Percentiles rank a stretch among this genome's conserved stretches.
These are phyloP conservation scores for Zootermopsis nevadensis DNA, from an alignment of 2,888 invertebrate species.

Conservation along the genomic window DNA sequence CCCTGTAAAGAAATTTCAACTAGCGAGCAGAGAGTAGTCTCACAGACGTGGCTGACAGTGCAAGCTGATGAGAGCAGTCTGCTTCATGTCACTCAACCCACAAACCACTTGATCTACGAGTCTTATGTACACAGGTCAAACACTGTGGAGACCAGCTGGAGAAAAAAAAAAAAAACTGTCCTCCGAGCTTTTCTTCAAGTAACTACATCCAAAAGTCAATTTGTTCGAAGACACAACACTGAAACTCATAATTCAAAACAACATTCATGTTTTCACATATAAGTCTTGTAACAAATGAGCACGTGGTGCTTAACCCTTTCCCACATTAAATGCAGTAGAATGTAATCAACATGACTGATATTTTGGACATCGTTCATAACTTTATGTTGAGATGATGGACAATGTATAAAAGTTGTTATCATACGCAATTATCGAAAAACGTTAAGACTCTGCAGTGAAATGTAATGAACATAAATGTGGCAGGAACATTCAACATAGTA, in stretches of 20 bases:
- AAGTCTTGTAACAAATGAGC: background rate
- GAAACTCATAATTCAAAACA: background rate
- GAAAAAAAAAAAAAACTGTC: conserved; percentile 35
- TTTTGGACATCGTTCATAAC: too few species aligned
- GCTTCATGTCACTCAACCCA: background rate
- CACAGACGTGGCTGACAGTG: background rate
- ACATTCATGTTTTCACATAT: background rate
- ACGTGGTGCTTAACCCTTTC: background rate
- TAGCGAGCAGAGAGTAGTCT: background rate
- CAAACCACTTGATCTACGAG: background rate
- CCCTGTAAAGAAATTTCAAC: background rate
- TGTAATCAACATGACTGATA: too few species aligned
- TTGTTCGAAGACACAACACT: background rate
- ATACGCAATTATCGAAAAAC: too few species aligned
- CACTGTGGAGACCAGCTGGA: conserved; percentile 37
- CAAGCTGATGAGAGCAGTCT: too few species aligned
- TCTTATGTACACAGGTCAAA: background rate
- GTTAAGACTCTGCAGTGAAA: too few species aligned
- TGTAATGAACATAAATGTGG: too few species aligned
- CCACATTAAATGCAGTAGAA: background rate
- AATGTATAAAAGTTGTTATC: too few species aligned
- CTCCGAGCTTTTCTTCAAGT: conserved; percentile 42
- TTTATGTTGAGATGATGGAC: too few species aligned
- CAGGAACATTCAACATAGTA: too few species aligned
- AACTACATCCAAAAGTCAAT: background rate